Evolutionary conservation across 2,797 vertebrate genomes (phyloP).

Genomic region (Mormyrus proboscirostris): DNA sequence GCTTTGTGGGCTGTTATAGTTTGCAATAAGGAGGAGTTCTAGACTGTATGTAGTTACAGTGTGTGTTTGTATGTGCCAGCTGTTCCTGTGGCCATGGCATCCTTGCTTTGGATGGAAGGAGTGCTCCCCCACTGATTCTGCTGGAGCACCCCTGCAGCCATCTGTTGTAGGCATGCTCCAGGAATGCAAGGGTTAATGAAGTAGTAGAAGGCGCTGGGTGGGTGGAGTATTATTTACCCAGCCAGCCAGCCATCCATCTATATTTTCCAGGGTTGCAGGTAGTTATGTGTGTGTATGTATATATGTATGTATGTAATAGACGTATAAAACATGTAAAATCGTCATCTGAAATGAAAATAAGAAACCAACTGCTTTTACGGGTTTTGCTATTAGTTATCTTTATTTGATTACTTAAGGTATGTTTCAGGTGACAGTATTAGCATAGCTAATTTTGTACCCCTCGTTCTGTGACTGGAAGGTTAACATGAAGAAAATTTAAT

Average conservation of each 20-base stretch:
- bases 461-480: neutral
- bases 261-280: neutral
- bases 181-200: conserved; percentile 39
- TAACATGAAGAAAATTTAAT: neutral
- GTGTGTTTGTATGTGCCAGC: conserved; percentile 12
- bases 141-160: conserved; percentile 62
- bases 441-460: neutral
- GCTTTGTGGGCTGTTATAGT: neutral
- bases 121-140: conserved; percentile 49
- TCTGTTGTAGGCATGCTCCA: conserved; percentile 58
- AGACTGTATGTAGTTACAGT: neutral
- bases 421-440: neutral
- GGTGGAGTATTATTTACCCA: neutral
- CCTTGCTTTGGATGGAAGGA: neutral
- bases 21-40: neutral
- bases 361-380: neutral
- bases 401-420: neutral
- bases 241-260: neutral
- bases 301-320: neutral
- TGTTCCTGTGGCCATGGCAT: conserved; percentile 13
- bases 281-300: neutral
- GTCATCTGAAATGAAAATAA: neutral
- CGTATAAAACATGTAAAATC: neutral
- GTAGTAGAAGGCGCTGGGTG: conserved; percentile 9
- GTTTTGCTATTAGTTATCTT: neutral